Conservation (phyloP, 2,113 vertebrate species). For the Nerophis lumbriciformis region DNA sequence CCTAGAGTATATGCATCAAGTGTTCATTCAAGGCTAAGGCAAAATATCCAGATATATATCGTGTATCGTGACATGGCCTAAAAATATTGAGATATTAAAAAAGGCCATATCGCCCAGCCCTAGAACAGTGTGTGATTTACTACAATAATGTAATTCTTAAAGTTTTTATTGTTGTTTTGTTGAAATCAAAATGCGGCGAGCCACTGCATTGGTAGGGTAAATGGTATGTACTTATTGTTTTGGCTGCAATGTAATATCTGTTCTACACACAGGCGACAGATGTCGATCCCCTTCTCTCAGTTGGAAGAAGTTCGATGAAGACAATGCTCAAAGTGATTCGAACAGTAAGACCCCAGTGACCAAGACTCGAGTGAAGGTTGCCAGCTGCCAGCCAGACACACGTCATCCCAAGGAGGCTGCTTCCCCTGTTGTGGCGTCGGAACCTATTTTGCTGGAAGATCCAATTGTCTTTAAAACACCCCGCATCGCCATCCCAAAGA, state of each 20-base stretch:
- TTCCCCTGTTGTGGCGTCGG: background rate
- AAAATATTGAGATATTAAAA: too few relatives aligned
- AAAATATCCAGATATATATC: too few relatives aligned
- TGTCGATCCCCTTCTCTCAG: background rate
- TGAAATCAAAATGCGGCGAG: too few relatives aligned
- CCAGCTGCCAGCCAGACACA: conserved; percentile 10
- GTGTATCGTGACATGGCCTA: too few relatives aligned
- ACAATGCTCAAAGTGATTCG: background rate
- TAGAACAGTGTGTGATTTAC: too few relatives aligned
- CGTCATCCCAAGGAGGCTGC: background rate
- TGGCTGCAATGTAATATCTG: background rate
- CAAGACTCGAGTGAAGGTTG: background rate
- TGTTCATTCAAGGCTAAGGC: too few relatives aligned
- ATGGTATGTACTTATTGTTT: too few relatives aligned
- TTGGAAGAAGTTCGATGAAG: background rate
- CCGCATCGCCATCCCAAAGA: conserved; percentile 61
- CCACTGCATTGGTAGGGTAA: too few relatives aligned
- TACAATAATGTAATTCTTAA: too few relatives aligned
- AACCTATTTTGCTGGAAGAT: conserved; percentile 43
- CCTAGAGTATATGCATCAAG: too few relatives aligned
- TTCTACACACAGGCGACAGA: background rate
- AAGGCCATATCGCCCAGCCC: too few relatives aligned
- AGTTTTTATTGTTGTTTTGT: too few relatives aligned
- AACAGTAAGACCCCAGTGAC: background rate
- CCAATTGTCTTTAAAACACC: conserved; percentile 61